Evolutionary conservation across 2,797 vertebrate species (phyloP).

Genomic region (Paratrypauchen microcephalus): DNA sequence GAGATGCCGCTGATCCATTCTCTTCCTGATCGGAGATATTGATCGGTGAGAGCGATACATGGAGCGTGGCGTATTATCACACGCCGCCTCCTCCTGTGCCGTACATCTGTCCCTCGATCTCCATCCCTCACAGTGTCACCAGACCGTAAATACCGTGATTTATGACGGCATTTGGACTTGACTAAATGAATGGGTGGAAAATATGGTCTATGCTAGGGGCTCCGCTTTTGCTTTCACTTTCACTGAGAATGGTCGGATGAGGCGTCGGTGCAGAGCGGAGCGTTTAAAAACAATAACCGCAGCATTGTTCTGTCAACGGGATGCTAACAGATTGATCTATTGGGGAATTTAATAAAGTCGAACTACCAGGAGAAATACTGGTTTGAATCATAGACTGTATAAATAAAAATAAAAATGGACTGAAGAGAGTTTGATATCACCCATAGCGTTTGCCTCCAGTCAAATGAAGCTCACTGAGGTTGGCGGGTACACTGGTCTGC

Average conservation of each 20-base stretch:
- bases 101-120: not conserved
- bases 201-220: not conserved
- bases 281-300: not conserved
- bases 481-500: too few relatives aligned
- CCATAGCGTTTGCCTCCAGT: too few relatives aligned
- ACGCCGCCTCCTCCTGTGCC: not conserved
- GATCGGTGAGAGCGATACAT: conserved; percentile 7
- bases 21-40: conserved; percentile 1
- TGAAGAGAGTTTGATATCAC: too few relatives aligned
- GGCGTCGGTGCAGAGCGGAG: not conserved
- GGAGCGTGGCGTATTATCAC: not conserved
- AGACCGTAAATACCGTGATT: conserved; percentile 3
- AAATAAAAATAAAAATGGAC: too few relatives aligned
- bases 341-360: too few relatives aligned
- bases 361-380: too few relatives aligned
- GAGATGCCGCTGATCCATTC: not conserved
- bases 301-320: too few relatives aligned
- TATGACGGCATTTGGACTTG: not conserved
- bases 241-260: not conserved
- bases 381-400: too few relatives aligned
- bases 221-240: not conserved
- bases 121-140: conserved; percentile 17
- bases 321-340: too few relatives aligned
- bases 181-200: not conserved
- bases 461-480: too few relatives aligned